Percentiles rank a stretch among this genome's conserved stretches.
Evolutionary conservation across 2,888 invertebrate species (phyloP).

Genomic region (Lasioglossum figueresi): DNA sequence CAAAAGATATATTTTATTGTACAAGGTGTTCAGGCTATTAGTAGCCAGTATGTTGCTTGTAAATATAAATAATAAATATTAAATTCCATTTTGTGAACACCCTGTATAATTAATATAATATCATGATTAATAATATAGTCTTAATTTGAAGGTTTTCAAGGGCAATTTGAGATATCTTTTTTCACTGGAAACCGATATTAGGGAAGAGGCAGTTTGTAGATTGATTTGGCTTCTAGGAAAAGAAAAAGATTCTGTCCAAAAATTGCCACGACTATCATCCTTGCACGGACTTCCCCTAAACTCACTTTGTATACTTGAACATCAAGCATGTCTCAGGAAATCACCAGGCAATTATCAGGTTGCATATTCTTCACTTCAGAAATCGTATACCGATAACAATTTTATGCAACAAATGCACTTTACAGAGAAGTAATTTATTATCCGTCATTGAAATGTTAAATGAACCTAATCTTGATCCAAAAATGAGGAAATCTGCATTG

Average conservation of each 20-base stretch:
- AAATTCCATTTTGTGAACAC: too few relatives aligned
- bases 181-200: slow-evolving; percentile 80
- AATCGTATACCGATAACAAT: background rate
- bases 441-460: slow-evolving; percentile 79
- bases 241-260: slow-evolving; percentile 82
- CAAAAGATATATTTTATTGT: background rate
- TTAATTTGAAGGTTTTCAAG: slow-evolving; percentile 81
- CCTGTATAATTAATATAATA: background rate
- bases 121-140: background rate
- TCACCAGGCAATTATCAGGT: slow-evolving; percentile 80
- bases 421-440: slow-evolving; percentile 84
- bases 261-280: slow-evolving; percentile 84
- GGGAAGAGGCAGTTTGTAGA: slow-evolving; percentile 85
- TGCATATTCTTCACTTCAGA: slow-evolving; percentile 34
- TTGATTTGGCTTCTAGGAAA: slow-evolving; percentile 85
- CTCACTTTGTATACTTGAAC: slow-evolving; percentile 83
- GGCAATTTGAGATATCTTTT: slow-evolving; percentile 85
- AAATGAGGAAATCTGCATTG: slow-evolving; percentile 88
- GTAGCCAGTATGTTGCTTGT: background rate
- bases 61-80: background rate
- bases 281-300: slow-evolving; percentile 84
- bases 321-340: slow-evolving; percentile 69
- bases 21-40: background rate
- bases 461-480: slow-evolving; percentile 86
- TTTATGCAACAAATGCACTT: slow-evolving; percentile 43